Evolutionary conservation across 2,113 vertebrate genomes (phyloP).

Genomic region (Xiphophorus maculatus): DNA sequence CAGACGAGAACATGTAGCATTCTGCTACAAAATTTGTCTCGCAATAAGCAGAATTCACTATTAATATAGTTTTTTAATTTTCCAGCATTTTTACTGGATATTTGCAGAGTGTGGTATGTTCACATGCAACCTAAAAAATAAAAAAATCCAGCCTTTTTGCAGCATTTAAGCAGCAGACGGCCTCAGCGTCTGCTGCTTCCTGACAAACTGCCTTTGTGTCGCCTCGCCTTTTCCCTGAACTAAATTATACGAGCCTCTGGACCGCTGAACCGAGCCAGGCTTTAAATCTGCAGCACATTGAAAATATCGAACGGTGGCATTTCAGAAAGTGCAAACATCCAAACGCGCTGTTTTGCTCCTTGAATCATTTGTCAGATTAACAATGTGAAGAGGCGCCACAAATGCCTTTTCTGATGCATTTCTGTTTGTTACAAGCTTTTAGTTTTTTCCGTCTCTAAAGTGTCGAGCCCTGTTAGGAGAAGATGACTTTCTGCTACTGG

Average conservation of each 20-base stretch:
- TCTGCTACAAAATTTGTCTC: too few relatives aligned
- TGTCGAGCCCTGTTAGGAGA: background rate
- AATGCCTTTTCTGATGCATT: background rate
- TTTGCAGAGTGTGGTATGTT: background rate
- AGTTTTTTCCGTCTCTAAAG: background rate
- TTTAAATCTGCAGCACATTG: constrained; percentile 18
- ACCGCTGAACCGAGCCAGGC: constrained; percentile 2
- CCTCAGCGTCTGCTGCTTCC: constrained; percentile 16
- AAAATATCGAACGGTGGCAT: constrained; percentile 44
- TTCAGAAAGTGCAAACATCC: constrained; percentile 34
- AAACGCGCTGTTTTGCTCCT: constrained; percentile 5
- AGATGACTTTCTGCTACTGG: background rate
- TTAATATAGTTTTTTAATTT: background rate
- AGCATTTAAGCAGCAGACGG: constrained; percentile 48
- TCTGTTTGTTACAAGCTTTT: background rate
- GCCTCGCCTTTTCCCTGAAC: constrained; percentile 7
- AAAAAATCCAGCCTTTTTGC: constrained; percentile 18
- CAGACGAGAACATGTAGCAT: too few relatives aligned
- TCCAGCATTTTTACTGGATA: background rate
- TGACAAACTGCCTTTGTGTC: constrained; percentile 26
- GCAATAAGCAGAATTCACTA: background rate
- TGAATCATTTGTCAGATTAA: background rate
- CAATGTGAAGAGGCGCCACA: background rate
- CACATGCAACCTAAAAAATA: constrained; percentile 41
- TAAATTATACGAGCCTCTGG: constrained; percentile 8